Evolutionary conservation across 2,888 invertebrate genomes (phyloP).

Genomic region (Cosmia trapezina): DNA sequence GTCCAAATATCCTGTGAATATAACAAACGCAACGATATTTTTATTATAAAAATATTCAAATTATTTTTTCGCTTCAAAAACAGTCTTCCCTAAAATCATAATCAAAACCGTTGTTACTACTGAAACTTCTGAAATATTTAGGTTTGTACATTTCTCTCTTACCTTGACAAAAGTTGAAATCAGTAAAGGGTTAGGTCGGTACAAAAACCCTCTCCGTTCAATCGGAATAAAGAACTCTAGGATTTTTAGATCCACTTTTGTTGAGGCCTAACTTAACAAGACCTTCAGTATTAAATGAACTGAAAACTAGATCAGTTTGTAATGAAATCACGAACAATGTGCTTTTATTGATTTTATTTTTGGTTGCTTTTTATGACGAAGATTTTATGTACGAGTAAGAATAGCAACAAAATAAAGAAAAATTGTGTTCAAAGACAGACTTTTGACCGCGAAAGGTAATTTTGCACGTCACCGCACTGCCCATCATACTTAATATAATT

Average conservation of each 20-base stretch:
- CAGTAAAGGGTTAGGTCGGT: background rate
- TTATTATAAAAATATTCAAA: too few relatives aligned
- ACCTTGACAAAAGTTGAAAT: background rate
- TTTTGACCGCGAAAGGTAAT: background rate
- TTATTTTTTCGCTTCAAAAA: background rate
- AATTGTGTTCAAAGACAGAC: too few relatives aligned
- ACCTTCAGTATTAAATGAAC: background rate
- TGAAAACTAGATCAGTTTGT: slow-evolving; percentile 1
- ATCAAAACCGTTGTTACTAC: background rate
- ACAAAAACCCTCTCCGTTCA: background rate
- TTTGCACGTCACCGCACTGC: slow-evolving; percentile 3
- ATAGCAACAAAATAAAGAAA: background rate
- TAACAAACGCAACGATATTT: too few relatives aligned
- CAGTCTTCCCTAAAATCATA: background rate
- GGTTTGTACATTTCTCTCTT: too few relatives aligned
- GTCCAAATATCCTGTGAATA: background rate
- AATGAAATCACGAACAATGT: background rate
- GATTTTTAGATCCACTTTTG: background rate
- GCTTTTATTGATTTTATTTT: background rate
- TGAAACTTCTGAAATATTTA: too few relatives aligned
- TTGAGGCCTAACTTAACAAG: too few relatives aligned
- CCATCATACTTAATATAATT: slow-evolving; percentile 19
- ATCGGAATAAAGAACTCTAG: background rate
- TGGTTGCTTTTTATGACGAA: too few relatives aligned
- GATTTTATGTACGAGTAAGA: background rate